These are phyloP conservation scores for Aricia agestis DNA, from an alignment of 1,140 invertebrate genomes.

Conservation along the genomic window DNA sequence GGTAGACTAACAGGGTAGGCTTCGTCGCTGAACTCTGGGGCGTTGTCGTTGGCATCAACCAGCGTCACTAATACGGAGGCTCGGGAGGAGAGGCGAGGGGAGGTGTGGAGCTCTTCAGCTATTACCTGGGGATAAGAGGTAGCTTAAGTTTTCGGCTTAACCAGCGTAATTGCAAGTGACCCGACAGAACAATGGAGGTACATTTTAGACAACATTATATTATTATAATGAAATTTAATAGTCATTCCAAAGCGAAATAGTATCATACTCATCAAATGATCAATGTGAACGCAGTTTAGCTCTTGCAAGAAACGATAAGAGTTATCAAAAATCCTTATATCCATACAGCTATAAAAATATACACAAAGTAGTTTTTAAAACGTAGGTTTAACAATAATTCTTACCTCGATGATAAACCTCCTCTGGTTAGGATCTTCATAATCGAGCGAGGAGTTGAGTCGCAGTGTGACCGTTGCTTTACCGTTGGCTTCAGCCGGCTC, in stretches of 20 bases:
- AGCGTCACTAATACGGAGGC: conserved; percentile 91
- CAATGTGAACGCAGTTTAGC: too few species aligned
- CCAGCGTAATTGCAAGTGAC: too few species aligned
- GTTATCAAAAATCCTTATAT: too few species aligned
- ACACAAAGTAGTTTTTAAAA: too few species aligned
- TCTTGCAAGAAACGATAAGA: too few species aligned
- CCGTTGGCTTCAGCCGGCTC: conserved; percentile 88
- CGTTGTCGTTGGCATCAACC: conserved; percentile 93
- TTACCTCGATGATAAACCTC: conserved; percentile 91
- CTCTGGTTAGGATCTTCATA: conserved; percentile 95
- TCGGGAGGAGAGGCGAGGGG: conserved; percentile 86
- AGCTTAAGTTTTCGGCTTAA: background rate
- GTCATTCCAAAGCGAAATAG: too few species aligned
- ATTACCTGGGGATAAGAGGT: conserved; percentile 79
- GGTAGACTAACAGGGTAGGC: conserved; percentile 83
- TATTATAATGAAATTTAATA: too few species aligned
- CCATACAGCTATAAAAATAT: too few species aligned
- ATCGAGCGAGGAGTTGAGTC: conserved; percentile 89
- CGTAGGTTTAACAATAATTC: too few species aligned
- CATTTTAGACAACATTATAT: too few species aligned
- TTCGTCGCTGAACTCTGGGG: conserved; percentile 86
- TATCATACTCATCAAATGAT: too few species aligned
- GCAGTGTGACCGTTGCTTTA: conserved; percentile 87
- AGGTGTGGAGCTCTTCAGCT: conserved; percentile 88
- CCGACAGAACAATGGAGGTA: too few species aligned